Evolutionary conservation across 2,888 invertebrate species (phyloP).

Genomic region (Orthonevra nobilis): DNA sequence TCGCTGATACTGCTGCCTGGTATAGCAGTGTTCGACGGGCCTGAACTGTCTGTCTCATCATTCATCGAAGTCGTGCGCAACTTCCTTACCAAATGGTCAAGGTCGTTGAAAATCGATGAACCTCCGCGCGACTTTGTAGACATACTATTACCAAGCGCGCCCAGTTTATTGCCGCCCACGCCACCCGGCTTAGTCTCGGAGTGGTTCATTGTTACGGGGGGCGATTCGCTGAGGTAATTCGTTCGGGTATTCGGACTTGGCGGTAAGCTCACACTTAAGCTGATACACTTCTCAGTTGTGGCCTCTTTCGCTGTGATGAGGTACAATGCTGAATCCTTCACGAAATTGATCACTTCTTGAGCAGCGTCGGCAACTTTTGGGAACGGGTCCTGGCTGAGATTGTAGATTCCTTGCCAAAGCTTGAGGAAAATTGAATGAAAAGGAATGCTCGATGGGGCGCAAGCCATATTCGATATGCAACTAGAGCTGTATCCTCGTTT

Average conservation of each 20-base stretch:
- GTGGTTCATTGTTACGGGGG: slow-evolving; percentile 70
- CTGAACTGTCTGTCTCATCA: slow-evolving; percentile 76
- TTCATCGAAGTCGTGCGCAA: slow-evolving; percentile 78
- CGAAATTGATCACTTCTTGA: slow-evolving; percentile 87
- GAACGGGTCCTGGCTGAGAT: slow-evolving; percentile 92
- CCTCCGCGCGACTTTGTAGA: slow-evolving; percentile 71
- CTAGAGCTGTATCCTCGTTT: slow-evolving; percentile 87
- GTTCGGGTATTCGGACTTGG: slow-evolving; percentile 83
- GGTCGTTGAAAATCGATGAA: slow-evolving; percentile 70
- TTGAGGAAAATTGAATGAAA: slow-evolving; percentile 89
- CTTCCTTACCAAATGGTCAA: slow-evolving; percentile 74
- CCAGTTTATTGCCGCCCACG: slow-evolving; percentile 53
- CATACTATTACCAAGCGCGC: slow-evolving; percentile 70
- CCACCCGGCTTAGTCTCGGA: slow-evolving; percentile 34
- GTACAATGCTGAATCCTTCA: slow-evolving; percentile 84
- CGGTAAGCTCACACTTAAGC: slow-evolving; percentile 82
- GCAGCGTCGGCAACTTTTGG: slow-evolving; percentile 91
- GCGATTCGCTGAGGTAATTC: slow-evolving; percentile 77
- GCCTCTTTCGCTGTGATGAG: slow-evolving; percentile 79
- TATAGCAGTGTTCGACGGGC: slow-evolving; percentile 67
- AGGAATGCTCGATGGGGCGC: slow-evolving; percentile 74
- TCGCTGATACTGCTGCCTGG: slow-evolving; percentile 76
- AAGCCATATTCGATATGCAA: slow-evolving; percentile 83
- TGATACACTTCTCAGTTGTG: slow-evolving; percentile 77
- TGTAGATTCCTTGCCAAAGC: slow-evolving; percentile 91